Percentiles rank a stretch among this genome's conserved stretches.
Conservation (phyloP, 2,888 invertebrate species). For the Nasonia oneida region DNA sequence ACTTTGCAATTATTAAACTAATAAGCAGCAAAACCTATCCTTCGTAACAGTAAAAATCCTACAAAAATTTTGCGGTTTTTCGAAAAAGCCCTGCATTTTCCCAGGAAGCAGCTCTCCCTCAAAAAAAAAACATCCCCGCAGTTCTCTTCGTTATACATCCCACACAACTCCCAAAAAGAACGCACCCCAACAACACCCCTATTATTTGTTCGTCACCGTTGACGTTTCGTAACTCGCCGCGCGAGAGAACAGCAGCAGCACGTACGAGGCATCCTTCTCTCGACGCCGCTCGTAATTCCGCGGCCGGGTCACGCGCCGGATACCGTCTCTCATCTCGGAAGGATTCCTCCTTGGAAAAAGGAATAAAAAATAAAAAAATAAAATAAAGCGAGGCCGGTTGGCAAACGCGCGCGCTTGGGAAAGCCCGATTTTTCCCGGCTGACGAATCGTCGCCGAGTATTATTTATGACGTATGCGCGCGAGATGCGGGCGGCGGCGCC, state of each 20-base stretch:
- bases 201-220: slow-evolving; percentile 7
- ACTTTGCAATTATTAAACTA: too few relatives aligned
- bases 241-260: not conserved
- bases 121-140: not conserved
- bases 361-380: not conserved
- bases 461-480: slow-evolving; percentile 46
- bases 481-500: slow-evolving; percentile 44
- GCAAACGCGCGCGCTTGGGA: not conserved
- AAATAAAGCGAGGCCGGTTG: not conserved
- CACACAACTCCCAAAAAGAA: not conserved
- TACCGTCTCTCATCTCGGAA: not conserved
- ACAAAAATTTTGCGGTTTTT: too few relatives aligned
- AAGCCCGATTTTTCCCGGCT: slow-evolving; percentile 5
- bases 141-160: not conserved
- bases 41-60: too few relatives aligned
- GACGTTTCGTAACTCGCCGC: slow-evolving; percentile 19
- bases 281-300: not conserved
- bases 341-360: slow-evolving; percentile 37
- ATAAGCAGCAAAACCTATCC: too few relatives aligned
- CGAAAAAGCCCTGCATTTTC: not conserved
- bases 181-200: not conserved
- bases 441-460: slow-evolving; percentile 25
- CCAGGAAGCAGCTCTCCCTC: not conserved
- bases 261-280: not conserved
- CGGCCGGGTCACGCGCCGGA: slow-evolving; percentile 46